Evolutionary conservation across 2,888 invertebrate species (phyloP).

Genomic region (Teleogryllus oceanicus): DNA sequence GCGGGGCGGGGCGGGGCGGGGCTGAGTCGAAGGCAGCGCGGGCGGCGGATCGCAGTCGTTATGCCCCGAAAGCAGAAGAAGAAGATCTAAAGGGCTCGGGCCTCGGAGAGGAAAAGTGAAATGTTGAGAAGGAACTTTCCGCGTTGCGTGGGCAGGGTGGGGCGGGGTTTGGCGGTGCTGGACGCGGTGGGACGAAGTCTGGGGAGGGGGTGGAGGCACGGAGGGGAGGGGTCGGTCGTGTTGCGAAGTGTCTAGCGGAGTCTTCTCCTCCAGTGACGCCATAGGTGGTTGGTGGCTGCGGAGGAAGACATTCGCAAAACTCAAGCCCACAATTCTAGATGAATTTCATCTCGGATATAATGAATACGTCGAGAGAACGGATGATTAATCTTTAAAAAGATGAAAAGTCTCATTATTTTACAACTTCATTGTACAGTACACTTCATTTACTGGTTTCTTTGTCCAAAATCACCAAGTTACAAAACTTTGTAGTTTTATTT

Average conservation of each 20-base stretch:
- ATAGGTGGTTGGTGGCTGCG: too few relatives aligned
- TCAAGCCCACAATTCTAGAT: too few relatives aligned
- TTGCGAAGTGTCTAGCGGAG: neutral
- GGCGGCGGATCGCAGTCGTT: neutral
- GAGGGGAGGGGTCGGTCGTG: neutral
- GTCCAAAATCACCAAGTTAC: too few relatives aligned
- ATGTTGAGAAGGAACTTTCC: neutral
- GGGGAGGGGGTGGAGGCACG: neutral
- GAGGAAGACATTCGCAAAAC: too few relatives aligned
- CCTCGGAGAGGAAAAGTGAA: constrained; percentile 4
- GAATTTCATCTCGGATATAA: too few relatives aligned
- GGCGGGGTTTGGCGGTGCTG: neutral
- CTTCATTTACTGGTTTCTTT: too few relatives aligned
- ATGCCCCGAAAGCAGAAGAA: neutral
- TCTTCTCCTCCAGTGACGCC: neutral
- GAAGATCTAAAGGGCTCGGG: constrained; percentile 9
- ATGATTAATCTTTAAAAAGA: too few relatives aligned
- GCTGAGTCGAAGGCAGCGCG: neutral
- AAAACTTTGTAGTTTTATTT: too few relatives aligned
- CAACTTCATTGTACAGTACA: too few relatives aligned
- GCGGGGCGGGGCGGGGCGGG: neutral
- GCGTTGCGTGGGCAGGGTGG: neutral
- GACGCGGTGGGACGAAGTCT: neutral
- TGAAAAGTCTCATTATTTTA: too few relatives aligned
- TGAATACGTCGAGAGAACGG: too few relatives aligned